These are phyloP conservation scores for Syncerus caffer DNA, from an alignment of 2,797 vertebrate species.

Conservation along the genomic window DNA sequence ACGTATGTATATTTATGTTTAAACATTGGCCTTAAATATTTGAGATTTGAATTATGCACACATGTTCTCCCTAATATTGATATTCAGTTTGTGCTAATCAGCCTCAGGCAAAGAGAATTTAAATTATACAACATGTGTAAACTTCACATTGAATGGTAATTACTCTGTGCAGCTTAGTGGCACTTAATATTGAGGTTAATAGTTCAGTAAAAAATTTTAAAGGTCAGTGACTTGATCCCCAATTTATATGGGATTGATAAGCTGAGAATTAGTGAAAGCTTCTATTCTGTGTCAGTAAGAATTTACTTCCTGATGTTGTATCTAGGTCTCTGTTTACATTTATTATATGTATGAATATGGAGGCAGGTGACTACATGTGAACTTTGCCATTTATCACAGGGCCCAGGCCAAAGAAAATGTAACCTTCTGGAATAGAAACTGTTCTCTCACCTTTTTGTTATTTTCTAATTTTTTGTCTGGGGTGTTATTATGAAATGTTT, in stretches of 20 bases:
- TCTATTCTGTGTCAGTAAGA: constrained; percentile 19
- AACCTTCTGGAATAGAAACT: not conserved
- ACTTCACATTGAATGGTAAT: constrained; percentile 51
- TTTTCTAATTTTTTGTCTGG: constrained; percentile 13
- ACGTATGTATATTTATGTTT: constrained; percentile 47
- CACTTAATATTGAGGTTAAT: constrained; percentile 48
- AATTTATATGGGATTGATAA: not conserved
- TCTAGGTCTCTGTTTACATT: not conserved
- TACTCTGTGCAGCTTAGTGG: not conserved
- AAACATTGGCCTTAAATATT: constrained; percentile 50
- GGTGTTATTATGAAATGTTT: not conserved
- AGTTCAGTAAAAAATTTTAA: constrained; percentile 41
- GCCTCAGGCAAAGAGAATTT: constrained; percentile 42
- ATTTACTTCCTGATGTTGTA: not conserved
- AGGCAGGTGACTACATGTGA: not conserved
- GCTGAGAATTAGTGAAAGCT: not conserved
- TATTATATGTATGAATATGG: not conserved
- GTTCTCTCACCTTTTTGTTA: not conserved
- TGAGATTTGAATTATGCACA: constrained; percentile 61
- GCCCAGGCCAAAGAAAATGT: not conserved
- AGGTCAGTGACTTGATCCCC: not conserved
- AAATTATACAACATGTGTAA: constrained; percentile 55
- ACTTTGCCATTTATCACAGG: not conserved
- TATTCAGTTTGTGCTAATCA: constrained; percentile 35
- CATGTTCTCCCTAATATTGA: not conserved